Evolutionary conservation across 2,797 vertebrate genomes (phyloP).

Genomic region (Anguilla marmorata): DNA sequence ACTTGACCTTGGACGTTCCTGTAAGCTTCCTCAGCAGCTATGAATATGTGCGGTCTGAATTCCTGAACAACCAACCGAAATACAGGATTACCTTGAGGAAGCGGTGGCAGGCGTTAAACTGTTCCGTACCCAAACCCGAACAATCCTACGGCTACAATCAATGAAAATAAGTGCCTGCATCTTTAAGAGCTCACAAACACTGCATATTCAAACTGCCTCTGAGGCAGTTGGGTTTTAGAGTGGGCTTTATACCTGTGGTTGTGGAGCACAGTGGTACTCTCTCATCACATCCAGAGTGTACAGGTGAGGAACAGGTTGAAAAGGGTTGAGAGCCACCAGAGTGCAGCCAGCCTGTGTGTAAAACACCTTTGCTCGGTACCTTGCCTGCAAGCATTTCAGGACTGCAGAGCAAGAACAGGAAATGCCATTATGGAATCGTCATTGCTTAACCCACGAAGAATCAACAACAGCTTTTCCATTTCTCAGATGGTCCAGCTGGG

Average conservation of each 20-base stretch:
- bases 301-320: conserved; percentile 83
- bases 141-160: not conserved
- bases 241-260: conserved; percentile 80
- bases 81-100: not conserved
- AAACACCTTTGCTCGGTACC: conserved; percentile 80
- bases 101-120: not conserved
- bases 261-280: conserved; percentile 82
- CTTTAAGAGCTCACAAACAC: no score
- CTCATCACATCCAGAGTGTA: conserved; percentile 87
- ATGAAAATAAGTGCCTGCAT: not conserved
- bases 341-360: conserved; percentile 96
- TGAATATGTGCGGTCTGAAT: conserved; percentile 91
- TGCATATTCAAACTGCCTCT: not conserved
- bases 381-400: conserved; percentile 91
- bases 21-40: conserved; percentile 92
- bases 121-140: not conserved
- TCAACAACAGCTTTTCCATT: not conserved
- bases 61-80: conserved; percentile 61
- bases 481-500: not conserved
- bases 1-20: conserved; percentile 86
- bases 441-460: not conserved
- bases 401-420: conserved; percentile 68
- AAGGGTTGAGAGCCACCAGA: conserved; percentile 93
- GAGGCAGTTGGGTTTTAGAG: not conserved
- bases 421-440: not conserved